Evolutionary conservation across 1,140 invertebrate genomes (phyloP).

Genomic region (Caenorhabditis latens): DNA sequence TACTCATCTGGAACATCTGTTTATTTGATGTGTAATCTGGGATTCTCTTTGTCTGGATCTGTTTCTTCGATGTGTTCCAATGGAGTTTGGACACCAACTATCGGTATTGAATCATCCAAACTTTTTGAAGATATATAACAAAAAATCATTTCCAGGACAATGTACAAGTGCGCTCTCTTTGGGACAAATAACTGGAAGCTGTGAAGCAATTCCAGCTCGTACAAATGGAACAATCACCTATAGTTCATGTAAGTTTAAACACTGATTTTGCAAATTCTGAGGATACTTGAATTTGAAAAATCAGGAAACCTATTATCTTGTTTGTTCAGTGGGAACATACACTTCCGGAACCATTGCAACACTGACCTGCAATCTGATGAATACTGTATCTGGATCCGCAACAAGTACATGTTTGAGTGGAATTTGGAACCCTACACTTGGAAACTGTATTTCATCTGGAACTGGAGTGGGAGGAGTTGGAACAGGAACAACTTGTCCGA

Average conservation of each 20-base stretch:
- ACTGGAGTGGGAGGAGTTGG: not conserved
- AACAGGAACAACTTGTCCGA: slow-evolving; percentile 14
- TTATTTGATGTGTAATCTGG: slow-evolving; percentile 19
- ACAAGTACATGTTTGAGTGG: slow-evolving; percentile 33
- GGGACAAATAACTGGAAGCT: slow-evolving; percentile 33
- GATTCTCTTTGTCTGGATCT: not conserved
- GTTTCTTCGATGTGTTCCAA: slow-evolving; percentile 20
- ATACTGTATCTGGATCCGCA: not conserved
- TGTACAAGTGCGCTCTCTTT: not conserved
- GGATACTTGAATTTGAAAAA: too few relatives aligned
- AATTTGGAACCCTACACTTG: slow-evolving; percentile 9
- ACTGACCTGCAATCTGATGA: slow-evolving; percentile 18
- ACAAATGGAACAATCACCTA: slow-evolving; percentile 26
- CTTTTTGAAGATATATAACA: not conserved
- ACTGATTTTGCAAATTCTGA: too few relatives aligned
- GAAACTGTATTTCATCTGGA: slow-evolving; percentile 4
- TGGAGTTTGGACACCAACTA: slow-evolving; percentile 10
- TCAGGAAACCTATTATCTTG: too few relatives aligned
- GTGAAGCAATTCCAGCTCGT: not conserved
- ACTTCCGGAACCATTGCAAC: slow-evolving; percentile 30
- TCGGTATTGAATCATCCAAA: not conserved
- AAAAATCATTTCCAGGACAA: not conserved
- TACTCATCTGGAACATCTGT: slow-evolving; percentile 24
- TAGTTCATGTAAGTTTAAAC: not conserved
- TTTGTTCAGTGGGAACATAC: slow-evolving; percentile 28